Evolutionary conservation across 2,797 vertebrate genomes (phyloP).

Genomic region (Cossypha polioptera): DNA sequence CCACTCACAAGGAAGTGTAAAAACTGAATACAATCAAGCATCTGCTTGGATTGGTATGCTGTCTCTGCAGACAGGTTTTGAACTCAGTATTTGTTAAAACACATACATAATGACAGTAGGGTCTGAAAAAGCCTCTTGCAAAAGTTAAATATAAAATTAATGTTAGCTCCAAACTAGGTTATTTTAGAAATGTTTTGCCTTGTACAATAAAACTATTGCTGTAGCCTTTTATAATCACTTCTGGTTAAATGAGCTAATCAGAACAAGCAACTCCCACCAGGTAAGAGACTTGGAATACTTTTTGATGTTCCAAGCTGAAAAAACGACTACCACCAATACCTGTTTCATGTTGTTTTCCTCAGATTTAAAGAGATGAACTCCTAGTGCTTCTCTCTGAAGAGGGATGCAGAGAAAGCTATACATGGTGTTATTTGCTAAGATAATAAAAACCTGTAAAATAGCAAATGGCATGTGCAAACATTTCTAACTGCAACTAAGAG

Average conservation of each 20-base stretch:
- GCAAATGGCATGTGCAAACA: accelerated
- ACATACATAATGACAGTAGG: accelerated
- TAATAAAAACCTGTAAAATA: neutral
- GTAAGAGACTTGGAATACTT: accelerated
- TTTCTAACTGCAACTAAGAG: neutral
- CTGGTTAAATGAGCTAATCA: neutral
- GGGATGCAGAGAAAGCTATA: accelerated
- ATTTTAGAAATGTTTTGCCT: neutral
- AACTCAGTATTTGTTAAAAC: neutral
- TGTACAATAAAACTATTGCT: accelerated
- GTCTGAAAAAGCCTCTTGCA: neutral
- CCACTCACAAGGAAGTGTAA: neutral
- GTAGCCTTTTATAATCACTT: neutral
- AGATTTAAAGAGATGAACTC: neutral
- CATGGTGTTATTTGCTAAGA: accelerated
- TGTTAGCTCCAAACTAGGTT: accelerated
- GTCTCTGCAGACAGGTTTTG: neutral
- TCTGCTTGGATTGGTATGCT: neutral
- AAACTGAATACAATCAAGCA: neutral
- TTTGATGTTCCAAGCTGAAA: neutral
- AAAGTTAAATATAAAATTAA: neutral
- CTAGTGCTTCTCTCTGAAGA: neutral
- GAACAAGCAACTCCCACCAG: neutral
- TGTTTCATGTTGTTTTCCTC: accelerated
- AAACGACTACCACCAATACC: accelerated